These are phyloP conservation scores for Riparia riparia DNA, from an alignment of 2,113 vertebrate species.

Conservation along the genomic window DNA sequence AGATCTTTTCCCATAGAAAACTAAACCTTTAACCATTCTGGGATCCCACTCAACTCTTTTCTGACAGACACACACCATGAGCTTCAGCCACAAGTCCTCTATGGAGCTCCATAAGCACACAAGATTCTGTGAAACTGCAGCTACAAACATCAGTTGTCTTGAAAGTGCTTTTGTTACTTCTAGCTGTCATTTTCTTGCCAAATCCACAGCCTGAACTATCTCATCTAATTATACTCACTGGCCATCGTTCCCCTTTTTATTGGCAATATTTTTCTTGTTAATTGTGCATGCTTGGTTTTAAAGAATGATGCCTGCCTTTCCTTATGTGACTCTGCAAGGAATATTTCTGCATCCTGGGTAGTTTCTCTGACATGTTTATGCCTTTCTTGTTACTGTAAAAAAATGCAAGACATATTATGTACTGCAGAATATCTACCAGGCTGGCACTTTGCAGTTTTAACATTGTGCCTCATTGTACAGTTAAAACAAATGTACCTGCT, in stretches of 20 bases:
- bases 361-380: conserved; percentile 69
- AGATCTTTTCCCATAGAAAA: background rate
- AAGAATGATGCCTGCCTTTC: conserved; percentile 39
- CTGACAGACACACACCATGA: background rate
- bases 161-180: conserved; percentile 29
- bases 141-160: background rate
- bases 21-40: background rate
- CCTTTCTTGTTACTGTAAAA: conserved; percentile 64
- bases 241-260: conserved; percentile 64
- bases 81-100: background rate
- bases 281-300: conserved; percentile 54
- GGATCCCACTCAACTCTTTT: background rate
- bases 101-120: background rate
- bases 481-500: conserved; percentile 66
- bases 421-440: conserved; percentile 41
- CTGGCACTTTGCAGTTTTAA: conserved; percentile 49
- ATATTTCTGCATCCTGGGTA: conserved; percentile 64
- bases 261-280: conserved; percentile 70
- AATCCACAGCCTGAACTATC: conserved; percentile 14
- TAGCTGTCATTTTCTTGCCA: conserved; percentile 21
- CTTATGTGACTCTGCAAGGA: conserved; percentile 38
- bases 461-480: conserved; percentile 46
- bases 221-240: conserved; percentile 59
- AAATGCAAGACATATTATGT: conserved; percentile 47
- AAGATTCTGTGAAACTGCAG: background rate